Evolutionary conservation across 2,113 vertebrate genomes (phyloP), one percentile per base, ranked within the genome.

Genomic region (Elephas maximus): DNA sequence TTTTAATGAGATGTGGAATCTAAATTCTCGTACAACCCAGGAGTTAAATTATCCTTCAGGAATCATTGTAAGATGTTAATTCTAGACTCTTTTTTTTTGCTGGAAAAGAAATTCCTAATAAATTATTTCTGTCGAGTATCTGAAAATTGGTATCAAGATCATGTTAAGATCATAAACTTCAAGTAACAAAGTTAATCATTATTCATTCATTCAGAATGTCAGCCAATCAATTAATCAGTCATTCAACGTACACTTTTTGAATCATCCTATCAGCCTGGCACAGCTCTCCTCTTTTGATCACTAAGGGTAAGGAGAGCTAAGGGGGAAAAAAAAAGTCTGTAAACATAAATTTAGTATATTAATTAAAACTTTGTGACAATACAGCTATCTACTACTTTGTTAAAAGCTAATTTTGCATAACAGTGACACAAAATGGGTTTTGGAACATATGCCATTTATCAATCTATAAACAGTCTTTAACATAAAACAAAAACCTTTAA

Each of bases 331-430:
- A 33, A 9, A 30, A 88, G 41, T 4, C 37, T 41, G 8, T 0
- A n/a, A 63, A 1, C 74, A 88, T 90, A 95, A 67, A 94, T 95
- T 41, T 8, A 82, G 62, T 76, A 74, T 95, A 18, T 77, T 93
- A 44, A 69, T 90, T 80, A 90, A 97, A 92, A 90, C 65, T 62
- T 86, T 28, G 45, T 82, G 41, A 87, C 67, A 95, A 69, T 73
- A 69, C 14, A 84, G 8, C 17, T 44, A 63, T 88, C 51, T 23
- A 73, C 60, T 82, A 82, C 78, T 89, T 92, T 73, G 33, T 81
- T 95, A 90, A 93, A 95, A 97, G 73, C 65, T 90, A 95, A 84
- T 90, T 95, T 93, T 97, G 84, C 41, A 63, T 95, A 69, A 76
- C 12, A 88, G 53, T 80, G 69, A 90, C 79, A 93, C 57, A 93